These are phyloP conservation scores for Anguilla japonica DNA, from an alignment of 2,113 vertebrate genomes.

Conservation along the genomic window DNA sequence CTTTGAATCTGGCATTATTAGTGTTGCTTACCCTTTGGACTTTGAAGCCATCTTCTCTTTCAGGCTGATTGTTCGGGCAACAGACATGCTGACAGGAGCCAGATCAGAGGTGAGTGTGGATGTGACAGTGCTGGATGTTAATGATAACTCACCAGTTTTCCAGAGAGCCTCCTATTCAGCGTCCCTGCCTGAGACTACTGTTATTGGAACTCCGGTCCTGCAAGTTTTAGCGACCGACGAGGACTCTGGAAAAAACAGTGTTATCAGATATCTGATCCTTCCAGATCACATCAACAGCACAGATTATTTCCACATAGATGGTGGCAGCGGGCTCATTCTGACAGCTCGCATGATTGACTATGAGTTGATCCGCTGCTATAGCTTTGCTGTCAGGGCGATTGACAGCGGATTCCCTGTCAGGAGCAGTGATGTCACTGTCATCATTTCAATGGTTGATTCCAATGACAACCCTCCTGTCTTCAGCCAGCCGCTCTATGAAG, in stretches of 20 bases:
- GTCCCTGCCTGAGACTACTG: constrained; percentile 84
- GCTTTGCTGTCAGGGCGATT: constrained; percentile 81
- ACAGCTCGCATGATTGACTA: constrained; percentile 87
- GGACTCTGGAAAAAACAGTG: constrained; percentile 83
- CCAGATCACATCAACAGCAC: constrained; percentile 88
- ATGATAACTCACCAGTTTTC: constrained; percentile 90
- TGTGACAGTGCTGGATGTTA: constrained; percentile 84
- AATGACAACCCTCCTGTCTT: constrained; percentile 95
- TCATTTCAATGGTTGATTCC: constrained; percentile 81
- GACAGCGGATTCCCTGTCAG: constrained; percentile 87
- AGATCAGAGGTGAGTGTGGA: constrained; percentile 91
- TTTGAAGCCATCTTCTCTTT: constrained; percentile 82
- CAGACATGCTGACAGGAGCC: constrained; percentile 85
- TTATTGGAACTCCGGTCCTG: constrained; percentile 86
- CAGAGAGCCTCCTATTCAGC: constrained; percentile 76
- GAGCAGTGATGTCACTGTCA: constrained; percentile 84
- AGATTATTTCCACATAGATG: constrained; percentile 90
- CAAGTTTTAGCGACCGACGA: constrained; percentile 85
- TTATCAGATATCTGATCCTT: constrained; percentile 88
- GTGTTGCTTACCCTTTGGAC: constrained; percentile 84
- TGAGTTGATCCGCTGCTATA: constrained; percentile 79
- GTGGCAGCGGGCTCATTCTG: constrained; percentile 82
- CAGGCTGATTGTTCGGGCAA: constrained; percentile 84
- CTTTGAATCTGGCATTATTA: constrained; percentile 88
- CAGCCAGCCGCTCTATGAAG: constrained; percentile 87